phyloP scores from a whole-genome alignment of 2,888 invertebrate species.

The Scaptomyza cyrtandrae region DNA sequence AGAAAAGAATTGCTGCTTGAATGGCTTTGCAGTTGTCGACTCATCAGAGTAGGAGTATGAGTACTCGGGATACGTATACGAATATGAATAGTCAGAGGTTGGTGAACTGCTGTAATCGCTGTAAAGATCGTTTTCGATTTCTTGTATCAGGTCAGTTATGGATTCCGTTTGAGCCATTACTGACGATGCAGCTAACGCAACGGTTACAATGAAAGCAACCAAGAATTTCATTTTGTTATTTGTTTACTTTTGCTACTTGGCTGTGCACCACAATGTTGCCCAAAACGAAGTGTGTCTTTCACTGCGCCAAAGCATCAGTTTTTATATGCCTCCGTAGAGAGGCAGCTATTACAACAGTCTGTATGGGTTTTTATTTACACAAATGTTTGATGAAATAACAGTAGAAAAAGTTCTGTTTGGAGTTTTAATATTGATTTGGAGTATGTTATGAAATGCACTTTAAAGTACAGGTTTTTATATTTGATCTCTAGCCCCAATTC shows the following conservation, averaged over 20 bases:
- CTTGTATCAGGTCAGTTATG: not conserved
- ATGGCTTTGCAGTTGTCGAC: constrained; percentile 44
- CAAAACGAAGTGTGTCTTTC: constrained; percentile 53
- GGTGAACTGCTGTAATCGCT: not conserved
- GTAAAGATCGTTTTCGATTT: not conserved
- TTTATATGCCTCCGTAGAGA: constrained; percentile 46
- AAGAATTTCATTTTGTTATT: constrained; percentile 58
- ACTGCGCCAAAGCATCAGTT: constrained; percentile 20
- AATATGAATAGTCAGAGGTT: not conserved
- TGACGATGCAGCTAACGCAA: constrained; percentile 17
- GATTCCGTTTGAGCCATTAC: not conserved
- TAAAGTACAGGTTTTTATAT: not conserved
- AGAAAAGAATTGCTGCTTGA: constrained; percentile 67
- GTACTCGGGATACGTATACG: not conserved
- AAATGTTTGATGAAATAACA: constrained; percentile 37
- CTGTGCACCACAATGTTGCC: constrained; percentile 36
- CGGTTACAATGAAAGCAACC: constrained; percentile 39
- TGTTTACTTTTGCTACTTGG: not conserved
- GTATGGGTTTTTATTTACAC: constrained; percentile 46
- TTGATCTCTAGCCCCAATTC: constrained; percentile 34
- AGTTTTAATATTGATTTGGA: constrained; percentile 32
- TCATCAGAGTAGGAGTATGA: not conserved
- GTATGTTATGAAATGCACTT: constrained; percentile 46
- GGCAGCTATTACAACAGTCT: constrained; percentile 34
- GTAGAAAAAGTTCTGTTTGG: constrained; percentile 8